Conservation (phyloP, 2,113 vertebrate species). For the Pipra filicauda region DNA sequence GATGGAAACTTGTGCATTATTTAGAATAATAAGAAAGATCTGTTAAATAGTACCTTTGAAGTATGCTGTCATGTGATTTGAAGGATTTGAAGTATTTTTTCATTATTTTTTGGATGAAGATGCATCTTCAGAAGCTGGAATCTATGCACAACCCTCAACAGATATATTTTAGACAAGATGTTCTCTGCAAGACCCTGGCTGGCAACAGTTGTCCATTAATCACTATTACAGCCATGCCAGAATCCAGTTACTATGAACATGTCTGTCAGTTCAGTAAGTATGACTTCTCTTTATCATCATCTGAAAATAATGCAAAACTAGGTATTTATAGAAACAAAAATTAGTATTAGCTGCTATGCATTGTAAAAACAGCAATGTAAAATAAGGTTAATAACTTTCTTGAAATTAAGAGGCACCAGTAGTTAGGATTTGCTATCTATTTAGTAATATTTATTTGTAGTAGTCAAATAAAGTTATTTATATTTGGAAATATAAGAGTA, state of each 20-base stretch:
- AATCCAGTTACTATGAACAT: slow-evolving; percentile 88
- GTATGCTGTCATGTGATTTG: not conserved
- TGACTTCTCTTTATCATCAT: not conserved
- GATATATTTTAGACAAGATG: slow-evolving; percentile 91
- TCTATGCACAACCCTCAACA: slow-evolving; percentile 84
- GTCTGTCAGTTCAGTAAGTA: slow-evolving; percentile 95
- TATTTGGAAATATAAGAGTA: not conserved
- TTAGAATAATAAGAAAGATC: not conserved
- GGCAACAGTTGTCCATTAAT: slow-evolving; percentile 93
- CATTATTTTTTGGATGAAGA: slow-evolving; percentile 75
- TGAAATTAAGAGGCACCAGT: not conserved
- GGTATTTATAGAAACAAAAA: not conserved
- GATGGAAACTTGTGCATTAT: not conserved
- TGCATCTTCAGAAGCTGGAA: slow-evolving; percentile 95
- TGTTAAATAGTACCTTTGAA: not conserved
- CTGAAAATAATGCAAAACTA: not conserved
- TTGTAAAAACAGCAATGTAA: not conserved
- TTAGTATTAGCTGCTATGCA: not conserved
- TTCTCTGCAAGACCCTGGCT: slow-evolving; percentile 90
- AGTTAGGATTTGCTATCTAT: not conserved
- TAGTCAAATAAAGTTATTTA: not conserved
- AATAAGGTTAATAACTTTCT: not conserved
- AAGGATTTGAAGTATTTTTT: slow-evolving; percentile 58
- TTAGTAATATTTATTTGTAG: not conserved
- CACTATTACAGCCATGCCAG: slow-evolving; percentile 97